Base-by-base conservation (phyloP, 2,888 invertebrate genomes). In the Hypolimnas misippus region DNA sequence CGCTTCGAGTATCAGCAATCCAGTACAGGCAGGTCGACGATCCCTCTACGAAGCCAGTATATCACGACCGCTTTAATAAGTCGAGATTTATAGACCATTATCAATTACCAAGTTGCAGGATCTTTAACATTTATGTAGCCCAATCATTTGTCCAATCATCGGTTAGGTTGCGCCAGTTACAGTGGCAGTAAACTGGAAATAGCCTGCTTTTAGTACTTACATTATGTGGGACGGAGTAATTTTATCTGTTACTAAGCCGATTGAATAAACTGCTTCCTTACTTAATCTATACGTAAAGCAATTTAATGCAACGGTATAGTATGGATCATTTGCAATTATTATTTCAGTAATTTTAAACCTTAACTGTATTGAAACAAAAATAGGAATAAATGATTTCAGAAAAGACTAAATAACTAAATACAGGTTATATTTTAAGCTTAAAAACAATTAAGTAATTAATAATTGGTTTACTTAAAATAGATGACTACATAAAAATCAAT, bases 51-150 rank as follows among this genome's bases (percentile, higher is more conserved):
- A 40, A 14, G 46, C 51, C 31, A 16, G 14, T 46, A 53, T n/a
- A 51, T 63, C 62, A 40, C 38, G 7, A 14, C 21, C 42, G 5
- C 14, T 68, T 70, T 73, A 76, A 79, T 78, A 73, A 74, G 70
- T 66, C 59, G 69, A 74, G 79, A 81, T 79, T 81, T 79, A 76
- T 68, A 70, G 73, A 67, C 74, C 70, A 73, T 77, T 76, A 73
- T 73, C 79, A 77, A 81, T 82, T 79, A 76, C 76, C 59, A 72
- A 70, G 76, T 79, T 78, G 76, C 75, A 66, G 75, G 69, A 73
- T 65, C 71, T 67, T 58, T 70, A 60, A 55, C 60, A 50, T 53
- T 19, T 40, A 44, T 50, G 10, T 14, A 54, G 38, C 16, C 40
- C 31, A 19, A 14, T 60, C 55, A 65, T 68, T 70, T 33, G 72